A percentile compares a stretch with the other conserved stretches of the same genome.
Evolutionary conservation across 2,113 vertebrate species (phyloP).

Genomic region (Pao palembangensis): DNA sequence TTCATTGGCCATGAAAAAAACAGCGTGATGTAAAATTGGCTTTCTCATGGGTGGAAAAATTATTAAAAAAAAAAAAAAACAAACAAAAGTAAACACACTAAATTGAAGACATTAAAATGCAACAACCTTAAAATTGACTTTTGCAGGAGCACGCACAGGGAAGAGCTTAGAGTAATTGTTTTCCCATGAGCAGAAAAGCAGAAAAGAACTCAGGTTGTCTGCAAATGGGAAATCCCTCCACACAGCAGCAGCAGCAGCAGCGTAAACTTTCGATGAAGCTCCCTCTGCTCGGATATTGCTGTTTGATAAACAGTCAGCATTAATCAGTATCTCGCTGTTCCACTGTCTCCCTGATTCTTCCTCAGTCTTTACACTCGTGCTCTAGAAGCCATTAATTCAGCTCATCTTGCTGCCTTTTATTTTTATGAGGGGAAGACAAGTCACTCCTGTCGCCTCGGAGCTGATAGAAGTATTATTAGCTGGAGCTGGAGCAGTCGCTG

Average conservation of each 20-base stretch:
- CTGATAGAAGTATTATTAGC: constrained; percentile 54
- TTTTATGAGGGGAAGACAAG: constrained; percentile 23
- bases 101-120: constrained; percentile 29
- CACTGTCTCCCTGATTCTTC: constrained; percentile 9
- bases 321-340: constrained; percentile 47
- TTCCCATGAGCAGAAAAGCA: constrained; percentile 28
- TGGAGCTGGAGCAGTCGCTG: constrained; percentile 21
- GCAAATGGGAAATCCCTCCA: constrained; percentile 39
- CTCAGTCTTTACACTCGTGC: constrained; percentile 14
- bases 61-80: constrained; percentile 37
- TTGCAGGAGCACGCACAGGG: constrained; percentile 48
- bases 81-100: constrained; percentile 19
- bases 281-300: constrained; percentile 25
- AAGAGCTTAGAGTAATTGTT: constrained; percentile 45
- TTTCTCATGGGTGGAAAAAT: constrained; percentile 31
- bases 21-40: constrained; percentile 49
- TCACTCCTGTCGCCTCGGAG: constrained; percentile 28
- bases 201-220: constrained; percentile 45
- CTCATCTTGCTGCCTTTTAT: constrained; percentile 16
- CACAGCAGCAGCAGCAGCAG: constrained; percentile 23
- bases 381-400: constrained; percentile 7
- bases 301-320: constrained; percentile 51
- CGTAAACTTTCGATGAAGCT: constrained; percentile 35
- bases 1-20: constrained; percentile 37
- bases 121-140: constrained; percentile 47